Conservation (phyloP, 2,113 vertebrate species). For the Syrmaticus mikado region DNA sequence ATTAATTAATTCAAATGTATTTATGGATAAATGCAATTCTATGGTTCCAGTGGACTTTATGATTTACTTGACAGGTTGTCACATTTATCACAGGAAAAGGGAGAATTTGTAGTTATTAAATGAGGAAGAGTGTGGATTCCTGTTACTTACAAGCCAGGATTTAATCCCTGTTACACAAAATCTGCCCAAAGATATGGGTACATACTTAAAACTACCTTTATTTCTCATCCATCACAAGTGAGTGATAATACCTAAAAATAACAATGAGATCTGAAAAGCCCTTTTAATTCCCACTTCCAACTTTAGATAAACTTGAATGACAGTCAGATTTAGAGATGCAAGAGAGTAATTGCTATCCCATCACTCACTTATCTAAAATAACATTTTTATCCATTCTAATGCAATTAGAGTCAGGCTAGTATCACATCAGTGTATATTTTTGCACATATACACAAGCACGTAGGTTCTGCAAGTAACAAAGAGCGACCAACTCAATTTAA, state of each 20-base stretch:
- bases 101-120: neutral
- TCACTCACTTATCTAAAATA: neutral
- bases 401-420: neutral
- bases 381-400: neutral
- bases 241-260: neutral
- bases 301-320: neutral
- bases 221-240: neutral
- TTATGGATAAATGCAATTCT: neutral
- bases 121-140: neutral
- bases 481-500: neutral
- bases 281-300: neutral
- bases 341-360: neutral
- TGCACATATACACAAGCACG: fast-evolving
- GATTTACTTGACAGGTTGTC: neutral
- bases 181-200: neutral
- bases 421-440: neutral
- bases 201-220: neutral
- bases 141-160: neutral
- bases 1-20: neutral
- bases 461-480: neutral
- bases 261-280: neutral
- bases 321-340: neutral
- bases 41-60: neutral
- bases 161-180: neutral
- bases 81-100: neutral